Conservation (phyloP, 2,888 invertebrate genomes). For the Flexamia atlantica region DNA sequence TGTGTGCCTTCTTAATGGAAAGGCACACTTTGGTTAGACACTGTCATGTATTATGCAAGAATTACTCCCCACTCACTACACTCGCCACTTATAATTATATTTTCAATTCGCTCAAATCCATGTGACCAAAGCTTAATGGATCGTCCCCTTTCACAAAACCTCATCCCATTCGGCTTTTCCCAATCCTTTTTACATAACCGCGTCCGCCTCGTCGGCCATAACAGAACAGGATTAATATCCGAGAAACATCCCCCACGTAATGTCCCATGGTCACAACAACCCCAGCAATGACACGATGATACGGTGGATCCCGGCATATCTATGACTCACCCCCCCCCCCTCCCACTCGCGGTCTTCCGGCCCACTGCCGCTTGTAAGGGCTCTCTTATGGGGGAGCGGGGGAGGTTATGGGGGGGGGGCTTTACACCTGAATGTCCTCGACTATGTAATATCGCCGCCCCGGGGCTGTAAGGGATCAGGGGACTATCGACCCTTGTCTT, state of each 20-base stretch:
- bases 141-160: too few relatives aligned
- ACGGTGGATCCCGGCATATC: conserved; percentile 1
- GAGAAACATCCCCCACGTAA: background rate
- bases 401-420: conserved; percentile 1
- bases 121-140: too few relatives aligned
- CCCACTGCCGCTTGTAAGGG: conserved; percentile 29
- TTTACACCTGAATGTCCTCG: conserved; percentile 11
- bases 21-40: too few relatives aligned
- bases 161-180: too few relatives aligned
- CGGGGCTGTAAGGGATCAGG: conserved; percentile 22
- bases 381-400: background rate
- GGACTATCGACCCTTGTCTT: conserved; percentile 18
- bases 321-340: background rate
- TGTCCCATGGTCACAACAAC: conserved; percentile 14
- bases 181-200: background rate
- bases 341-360: conserved; percentile 1
- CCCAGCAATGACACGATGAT: background rate
- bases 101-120: too few relatives aligned
- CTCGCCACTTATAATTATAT: too few relatives aligned
- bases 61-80: too few relatives aligned
- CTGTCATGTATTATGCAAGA: too few relatives aligned
- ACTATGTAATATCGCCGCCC: conserved; percentile 25
- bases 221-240: conserved; percentile 17
- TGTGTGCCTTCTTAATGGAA: too few relatives aligned
- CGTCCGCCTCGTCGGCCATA: background rate